Percentiles rank a stretch among this genome's conserved stretches.
Conservation (phyloP, 1,140 invertebrate genomes). For the Paraescarpia echinospica region DNA sequence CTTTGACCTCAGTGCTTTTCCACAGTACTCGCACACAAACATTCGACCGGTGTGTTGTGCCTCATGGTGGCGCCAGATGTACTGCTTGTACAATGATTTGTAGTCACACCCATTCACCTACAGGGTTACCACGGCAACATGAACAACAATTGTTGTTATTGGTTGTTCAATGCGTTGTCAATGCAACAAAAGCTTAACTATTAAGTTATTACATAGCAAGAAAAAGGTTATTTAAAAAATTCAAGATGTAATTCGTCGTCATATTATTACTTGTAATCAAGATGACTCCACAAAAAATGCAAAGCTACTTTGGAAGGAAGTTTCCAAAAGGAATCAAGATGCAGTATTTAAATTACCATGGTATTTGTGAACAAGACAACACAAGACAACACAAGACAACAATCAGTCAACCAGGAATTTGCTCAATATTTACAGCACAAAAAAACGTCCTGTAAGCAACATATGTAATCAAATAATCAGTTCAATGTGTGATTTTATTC, state of each 20-base stretch:
- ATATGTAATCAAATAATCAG: not conserved
- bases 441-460: not conserved
- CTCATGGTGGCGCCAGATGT: not conserved
- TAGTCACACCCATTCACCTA: not conserved
- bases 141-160: not conserved
- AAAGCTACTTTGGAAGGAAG: not conserved
- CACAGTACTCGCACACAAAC: not conserved
- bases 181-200: not conserved
- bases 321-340: not conserved
- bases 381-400: too few relatives aligned
- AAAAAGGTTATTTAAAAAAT: not conserved
- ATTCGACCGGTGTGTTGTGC: not conserved
- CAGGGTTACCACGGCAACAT: not conserved
- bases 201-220: not conserved
- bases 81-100: slow-evolving; percentile 1
- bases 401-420: not conserved
- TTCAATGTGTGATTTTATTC: not conserved
- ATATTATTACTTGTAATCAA: too few relatives aligned
- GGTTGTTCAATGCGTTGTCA: not conserved
- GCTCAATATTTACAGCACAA: not conserved
- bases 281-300: not conserved
- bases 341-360: too few relatives aligned
- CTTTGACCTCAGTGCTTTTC: not conserved
- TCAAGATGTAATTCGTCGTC: too few relatives aligned
- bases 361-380: not conserved